Base-by-base conservation (phyloP, 92 coral and sea anemone genomes). In the Porites divaricata region DNA sequence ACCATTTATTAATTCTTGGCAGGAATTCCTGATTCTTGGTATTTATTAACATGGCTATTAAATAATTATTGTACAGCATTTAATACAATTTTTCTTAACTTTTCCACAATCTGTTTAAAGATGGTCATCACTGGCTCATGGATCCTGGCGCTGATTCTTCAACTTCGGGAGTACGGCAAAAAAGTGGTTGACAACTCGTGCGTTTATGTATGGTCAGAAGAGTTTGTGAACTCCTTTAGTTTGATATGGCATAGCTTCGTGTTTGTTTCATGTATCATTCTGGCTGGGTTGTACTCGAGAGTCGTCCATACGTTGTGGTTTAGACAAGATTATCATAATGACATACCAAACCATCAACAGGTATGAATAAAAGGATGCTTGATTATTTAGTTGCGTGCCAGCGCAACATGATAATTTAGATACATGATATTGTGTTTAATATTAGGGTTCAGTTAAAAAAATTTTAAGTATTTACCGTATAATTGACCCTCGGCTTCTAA, bases 241-340 rank as follows among this genome's bases (percentile, higher is more conserved):
- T 19, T 22, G 21, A 14, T 8, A 9, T 51, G n/a, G 63, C 23
- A 12, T 50, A 41, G 15, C 14, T 51, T 79, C 7, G 5, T 20
- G 13, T 1, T 79, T 20, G 21, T 54, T 25, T 69, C 74, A 28
- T 9, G 51, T 0, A 16, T 26, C 13, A 8, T 66, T 16, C 66
- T 79, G 64, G 61, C 74, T 79, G 74, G 51, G 24, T 50, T 66
- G 54, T 79, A 79, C 50, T 79, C 75, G 17, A 79, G 64, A 79
- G 74, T 79, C 49, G 74, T 79, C 35, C 25, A 79, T 20, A 16
- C 64, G 5, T 79, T 79, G 75, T 79, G 83, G 83, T 79, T 79
- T 13, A 65, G 66, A 13, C 74, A 59, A 1, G 21, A 65, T 23
- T 63, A 48, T 9, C 21, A 49, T 8, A 45, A 48, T 51, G 83